Conservation (phyloP, 2,113 vertebrate genomes). For the Mustelus asterias region DNA sequence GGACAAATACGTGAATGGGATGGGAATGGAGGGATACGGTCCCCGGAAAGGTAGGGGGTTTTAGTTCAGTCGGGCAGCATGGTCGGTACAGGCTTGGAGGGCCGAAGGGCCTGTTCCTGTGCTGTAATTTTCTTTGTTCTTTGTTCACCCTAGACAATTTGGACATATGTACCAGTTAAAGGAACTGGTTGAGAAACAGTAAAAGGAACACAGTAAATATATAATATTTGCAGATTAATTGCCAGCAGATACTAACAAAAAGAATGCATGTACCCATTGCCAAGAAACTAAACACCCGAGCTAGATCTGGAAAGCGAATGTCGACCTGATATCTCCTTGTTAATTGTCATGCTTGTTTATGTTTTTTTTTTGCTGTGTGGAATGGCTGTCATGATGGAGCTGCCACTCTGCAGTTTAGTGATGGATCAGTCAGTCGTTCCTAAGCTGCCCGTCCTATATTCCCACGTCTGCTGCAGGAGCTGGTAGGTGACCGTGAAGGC, state of each 20-base stretch:
- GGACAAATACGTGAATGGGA: no score
- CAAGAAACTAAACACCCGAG: no score
- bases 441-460: neutral
- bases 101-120: no score
- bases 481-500: neutral
- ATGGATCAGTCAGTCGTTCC: neutral
- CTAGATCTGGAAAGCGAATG: neutral
- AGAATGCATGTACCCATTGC: no score
- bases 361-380: neutral
- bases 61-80: no score
- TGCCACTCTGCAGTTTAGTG: neutral
- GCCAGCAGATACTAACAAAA: no score
- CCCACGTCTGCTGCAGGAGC: neutral
- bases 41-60: no score
- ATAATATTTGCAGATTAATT: neutral
- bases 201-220: neutral
- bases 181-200: neutral
- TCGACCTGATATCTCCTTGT: neutral
- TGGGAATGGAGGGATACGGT: no score
- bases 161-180: neutral
- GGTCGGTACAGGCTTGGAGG: no score
- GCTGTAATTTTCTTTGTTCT: no score
- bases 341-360: neutral
- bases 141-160: neutral
- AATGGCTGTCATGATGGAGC: no score